A percentile compares a stretch with the other conserved stretches of the same genome.
phyloP scores from a whole-genome alignment of 2,797 vertebrate genomes.

The Antrozous pallidus region DNA sequence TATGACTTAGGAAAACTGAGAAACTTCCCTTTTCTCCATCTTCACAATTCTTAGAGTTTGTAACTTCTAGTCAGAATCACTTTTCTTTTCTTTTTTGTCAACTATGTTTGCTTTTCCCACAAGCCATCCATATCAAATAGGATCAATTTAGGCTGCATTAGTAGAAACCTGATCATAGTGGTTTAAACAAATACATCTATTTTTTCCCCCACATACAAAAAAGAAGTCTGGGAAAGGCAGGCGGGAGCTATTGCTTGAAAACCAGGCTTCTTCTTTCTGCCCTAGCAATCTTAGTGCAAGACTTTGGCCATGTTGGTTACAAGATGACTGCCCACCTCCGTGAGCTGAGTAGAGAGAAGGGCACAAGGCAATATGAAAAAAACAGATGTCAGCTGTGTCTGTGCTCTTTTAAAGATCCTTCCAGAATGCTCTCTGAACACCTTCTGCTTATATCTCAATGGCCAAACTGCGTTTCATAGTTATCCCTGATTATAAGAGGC shows the following conservation, averaged over 20 bases:
- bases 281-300: neutral
- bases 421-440: neutral
- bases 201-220: neutral
- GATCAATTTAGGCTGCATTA: neutral
- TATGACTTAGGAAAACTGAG: neutral
- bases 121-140: neutral
- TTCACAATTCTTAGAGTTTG: neutral
- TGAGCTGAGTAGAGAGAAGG: neutral
- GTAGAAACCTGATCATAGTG: neutral
- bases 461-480: neutral
- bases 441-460: neutral
- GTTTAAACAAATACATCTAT: neutral
- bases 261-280: neutral
- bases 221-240: neutral
- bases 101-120: neutral
- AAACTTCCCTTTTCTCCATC: neutral
- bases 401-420: neutral
- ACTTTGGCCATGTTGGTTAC: neutral
- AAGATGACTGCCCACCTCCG: neutral
- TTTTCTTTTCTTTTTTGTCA: neutral
- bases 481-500: neutral
- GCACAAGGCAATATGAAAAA: neutral
- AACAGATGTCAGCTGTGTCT: neutral
- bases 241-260: neutral
- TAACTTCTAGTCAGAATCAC: neutral